Base-by-base conservation (phyloP, 2,888 invertebrate genomes). In the Petrophora chlorosata region DNA sequence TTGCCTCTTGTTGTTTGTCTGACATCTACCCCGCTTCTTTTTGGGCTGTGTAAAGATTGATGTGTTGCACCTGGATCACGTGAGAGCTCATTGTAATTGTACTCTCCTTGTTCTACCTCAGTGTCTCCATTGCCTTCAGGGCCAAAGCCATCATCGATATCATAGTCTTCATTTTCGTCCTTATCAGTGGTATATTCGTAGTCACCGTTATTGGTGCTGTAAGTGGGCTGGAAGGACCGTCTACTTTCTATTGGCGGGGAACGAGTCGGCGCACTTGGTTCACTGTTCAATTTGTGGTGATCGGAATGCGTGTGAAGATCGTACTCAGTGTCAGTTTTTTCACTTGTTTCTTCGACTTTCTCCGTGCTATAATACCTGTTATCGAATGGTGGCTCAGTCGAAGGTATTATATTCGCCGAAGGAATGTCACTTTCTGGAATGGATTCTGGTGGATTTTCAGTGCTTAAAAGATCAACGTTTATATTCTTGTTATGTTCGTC, bases 31-130 rank as follows among this genome's bases (percentile, higher is more conserved):
- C 73, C 79, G 66, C 81, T 86, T 49, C 70, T 73, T 53, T 66
- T 76, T 25, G 78, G 66, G 59, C 64, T 78, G 65, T 79, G 73
- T 40, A 82, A 65, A 25, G 84, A 76, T 62, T 85, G 81, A 59
- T 86, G 85, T 19, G 79, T 76, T 33, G 75, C 62, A 55, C 79
- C 79, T 9, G 73, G 54, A 45, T 71, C 74, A 81, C 58, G 91
- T 79, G 61, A 86, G 89, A 73, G 67, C 50, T 93, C 92, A 56
- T 93, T 93, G 35, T 93, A 93, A 57, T 93, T 88, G 34, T 93
- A 93, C 26, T 94, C 92, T 19, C 85, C 85, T 67, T 77, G 82
- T 17, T 91, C 91, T 38, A 85, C 82, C 29, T 88, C 90, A 15
- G 88, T 80, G 9, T 86, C 79, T 9, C 91, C 89, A 36, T 72